Evolutionary conservation across 2,113 vertebrate species (phyloP), one percentile per base, ranked within the genome.

Genomic region (Hippocampus barbouri): DNA sequence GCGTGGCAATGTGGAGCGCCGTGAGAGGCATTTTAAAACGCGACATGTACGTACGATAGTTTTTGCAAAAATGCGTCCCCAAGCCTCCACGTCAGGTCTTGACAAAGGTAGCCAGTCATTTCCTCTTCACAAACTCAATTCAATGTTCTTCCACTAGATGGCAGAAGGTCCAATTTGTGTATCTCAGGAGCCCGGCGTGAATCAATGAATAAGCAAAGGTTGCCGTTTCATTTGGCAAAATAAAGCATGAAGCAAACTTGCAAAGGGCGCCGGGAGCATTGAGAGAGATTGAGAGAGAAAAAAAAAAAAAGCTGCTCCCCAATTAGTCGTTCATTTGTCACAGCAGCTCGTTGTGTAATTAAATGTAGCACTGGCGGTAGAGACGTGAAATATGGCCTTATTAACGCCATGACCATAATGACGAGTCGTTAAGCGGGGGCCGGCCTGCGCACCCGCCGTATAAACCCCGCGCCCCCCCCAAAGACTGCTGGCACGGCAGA

Each of bases 381-480:
- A 85, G 85, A 90, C 89, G 86, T 88, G 83, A 91, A 90, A 89
- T 83, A 86, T 81, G 85, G 59, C 87, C 86, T 90, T 89, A 92
- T 92, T 92, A 92, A 85, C 59, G 74, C 78, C 91, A 93, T 92
- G 91, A 92, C 92, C 86, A 93, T 93, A 92, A 92, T 88, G 86
- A 74, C 25, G 62, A 69, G 79, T 82, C 71, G 78, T 78, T 85
- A 80, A 87, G 83, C 65, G 68, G 63, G 70, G 75, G 72, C 66
- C 68, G 30, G 30, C 30, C 30, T 78, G 70, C 75, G 70, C 74
- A 74, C 70, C 47, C 67, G 20, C 40, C 34, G 68, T 79, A 82
- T 78, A 82, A 86, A 34, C 30, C 30, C 30, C 30, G 30, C 30
- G 30, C n/a, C 30, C 30, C 80, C 89, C 84, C 86, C 66, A 61